phyloP scores from a whole-genome alignment of 2,797 vertebrate species.

The Aplochiton taeniatus region DNA sequence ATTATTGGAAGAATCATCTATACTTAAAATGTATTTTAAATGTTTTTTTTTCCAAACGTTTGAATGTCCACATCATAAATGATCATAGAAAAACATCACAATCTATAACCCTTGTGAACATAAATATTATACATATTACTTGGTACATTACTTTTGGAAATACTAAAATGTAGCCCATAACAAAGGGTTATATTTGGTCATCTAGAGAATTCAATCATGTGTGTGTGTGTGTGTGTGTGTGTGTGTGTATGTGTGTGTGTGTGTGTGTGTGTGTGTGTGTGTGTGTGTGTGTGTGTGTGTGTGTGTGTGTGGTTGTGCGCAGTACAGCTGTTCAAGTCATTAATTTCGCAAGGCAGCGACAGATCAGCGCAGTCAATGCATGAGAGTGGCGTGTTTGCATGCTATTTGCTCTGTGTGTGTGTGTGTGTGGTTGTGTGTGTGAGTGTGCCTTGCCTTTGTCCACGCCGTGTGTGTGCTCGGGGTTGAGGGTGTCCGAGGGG shows the following conservation, averaged over 20 bases:
- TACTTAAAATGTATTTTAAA: background rate
- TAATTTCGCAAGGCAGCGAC: too few species aligned
- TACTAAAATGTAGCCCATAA: too few species aligned
- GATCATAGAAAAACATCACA: too few species aligned
- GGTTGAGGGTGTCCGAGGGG: slow-evolving; percentile 86
- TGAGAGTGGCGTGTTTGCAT: background rate
- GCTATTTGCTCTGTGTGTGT: background rate
- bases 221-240: background rate
- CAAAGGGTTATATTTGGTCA: too few species aligned
- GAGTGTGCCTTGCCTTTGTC: slow-evolving; percentile 78
- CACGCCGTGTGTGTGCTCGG: slow-evolving; percentile 71
- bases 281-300: too few species aligned
- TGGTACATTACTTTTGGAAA: too few species aligned
- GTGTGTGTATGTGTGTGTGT: background rate
- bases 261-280: too few species aligned
- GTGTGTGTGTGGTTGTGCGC: too few species aligned
- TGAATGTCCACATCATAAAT: too few species aligned
- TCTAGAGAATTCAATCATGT: background rate
- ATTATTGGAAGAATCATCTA: slow-evolving; percentile 16
- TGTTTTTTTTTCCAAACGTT: background rate
- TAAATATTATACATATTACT: too few species aligned
- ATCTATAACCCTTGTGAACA: too few species aligned
- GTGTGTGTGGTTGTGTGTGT: background rate
- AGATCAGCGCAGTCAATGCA: background rate
- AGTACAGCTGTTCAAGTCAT: too few species aligned